phyloP scores from a whole-genome alignment of 2,888 invertebrate genomes.

The Xestobium rufovillosum region DNA sequence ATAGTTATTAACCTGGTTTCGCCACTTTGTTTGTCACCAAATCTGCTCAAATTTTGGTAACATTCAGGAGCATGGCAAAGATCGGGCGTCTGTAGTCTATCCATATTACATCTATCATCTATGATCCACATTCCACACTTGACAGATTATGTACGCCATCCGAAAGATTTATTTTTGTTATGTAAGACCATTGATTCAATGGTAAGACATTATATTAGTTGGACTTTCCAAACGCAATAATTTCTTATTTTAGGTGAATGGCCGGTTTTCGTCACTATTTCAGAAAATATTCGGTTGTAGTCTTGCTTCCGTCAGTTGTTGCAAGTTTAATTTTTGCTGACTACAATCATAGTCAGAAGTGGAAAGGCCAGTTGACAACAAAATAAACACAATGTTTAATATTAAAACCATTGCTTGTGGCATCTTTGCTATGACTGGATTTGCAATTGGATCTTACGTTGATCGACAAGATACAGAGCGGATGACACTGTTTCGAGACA shows the following conservation, averaged over 20 bases:
- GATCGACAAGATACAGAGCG: constrained; percentile 65
- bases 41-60: no score
- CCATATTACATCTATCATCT: no score
- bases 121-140: no score
- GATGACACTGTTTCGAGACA: constrained; percentile 68
- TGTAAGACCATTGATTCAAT: no score
- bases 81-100: no score
- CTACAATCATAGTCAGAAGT: constrained; percentile 62
- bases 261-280: constrained; percentile 44
- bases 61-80: no score
- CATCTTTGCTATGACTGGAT: constrained; percentile 52
- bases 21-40: no score
- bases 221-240: no score
- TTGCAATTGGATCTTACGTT: constrained; percentile 54
- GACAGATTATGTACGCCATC: no score
- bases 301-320: constrained; percentile 58
- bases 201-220: no score
- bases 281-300: constrained; percentile 58
- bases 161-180: no score
- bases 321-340: constrained; percentile 60
- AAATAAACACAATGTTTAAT: constrained; percentile 47
- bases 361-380: constrained; percentile 47
- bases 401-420: constrained; percentile 44
- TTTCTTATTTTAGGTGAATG: constrained; percentile 39
- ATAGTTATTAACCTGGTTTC: no score